phyloP scores from a whole-genome alignment of 37 sponge, comb jelly and placozoan genomes.

The Aphrocallistes beatrix region DNA sequence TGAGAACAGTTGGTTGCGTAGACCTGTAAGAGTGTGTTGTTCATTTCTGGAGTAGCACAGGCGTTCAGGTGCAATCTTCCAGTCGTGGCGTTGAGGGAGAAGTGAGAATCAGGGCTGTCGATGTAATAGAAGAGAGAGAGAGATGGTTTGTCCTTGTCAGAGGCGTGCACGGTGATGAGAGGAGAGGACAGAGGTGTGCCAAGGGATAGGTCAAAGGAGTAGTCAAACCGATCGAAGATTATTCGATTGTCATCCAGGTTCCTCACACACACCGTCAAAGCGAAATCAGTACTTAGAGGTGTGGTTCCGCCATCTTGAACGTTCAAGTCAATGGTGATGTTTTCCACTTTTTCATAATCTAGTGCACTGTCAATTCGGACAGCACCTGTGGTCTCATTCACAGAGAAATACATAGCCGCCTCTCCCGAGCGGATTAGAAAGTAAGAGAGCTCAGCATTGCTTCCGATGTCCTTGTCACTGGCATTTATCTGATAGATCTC shows the following conservation, averaged over 20 bases:
- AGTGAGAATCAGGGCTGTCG: not conserved
- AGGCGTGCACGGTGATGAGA: not conserved
- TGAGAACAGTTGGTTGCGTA: not conserved
- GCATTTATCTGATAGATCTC: not conserved
- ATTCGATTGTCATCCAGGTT: constrained; percentile 56
- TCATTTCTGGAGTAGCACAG: not conserved
- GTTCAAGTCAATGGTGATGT: not conserved
- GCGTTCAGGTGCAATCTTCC: not conserved
- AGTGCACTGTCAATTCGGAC: not conserved
- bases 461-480: not conserved
- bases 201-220: constrained; percentile 16
- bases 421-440: not conserved
- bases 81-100: not conserved
- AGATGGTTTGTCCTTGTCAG: not conserved
- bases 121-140: not conserved
- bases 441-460: not conserved
- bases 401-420: not conserved
- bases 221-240: constrained; percentile 15
- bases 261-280: constrained; percentile 30
- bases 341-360: not conserved
- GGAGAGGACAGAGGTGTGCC: not conserved
- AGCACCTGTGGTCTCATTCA: not conserved
- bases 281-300: not conserved
- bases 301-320: not conserved
- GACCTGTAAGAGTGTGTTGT: not conserved